Evolutionary conservation across 2,888 invertebrate species (phyloP), one percentile per base, ranked within the genome.

Genomic region (Platerodrilus igneus): DNA sequence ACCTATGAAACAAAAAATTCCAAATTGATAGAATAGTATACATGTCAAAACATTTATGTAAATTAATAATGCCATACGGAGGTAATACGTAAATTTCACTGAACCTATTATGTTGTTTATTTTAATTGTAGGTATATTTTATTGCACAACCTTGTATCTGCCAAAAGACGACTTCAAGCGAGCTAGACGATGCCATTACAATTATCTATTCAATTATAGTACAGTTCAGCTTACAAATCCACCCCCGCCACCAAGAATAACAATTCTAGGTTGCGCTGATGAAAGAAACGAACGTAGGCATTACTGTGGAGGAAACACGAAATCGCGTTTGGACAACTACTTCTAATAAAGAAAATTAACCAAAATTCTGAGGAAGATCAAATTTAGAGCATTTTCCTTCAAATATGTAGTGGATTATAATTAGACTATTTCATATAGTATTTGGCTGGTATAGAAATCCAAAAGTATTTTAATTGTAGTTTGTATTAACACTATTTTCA

Each of bases 271-370:
- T 16, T n/a, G n/a, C n/a, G 26, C 9, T 9, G 2, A 2, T 2
- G 21, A 40, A 15, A 20, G 28, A 14, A 38, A 33, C 14, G 34
- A 47, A 32, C 37, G 17, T 19, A 20, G 49, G 19, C 47, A 47
- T 38, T 50, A 26, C 21, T 41, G 47, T 16, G 9, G 18, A n/a
- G 20, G 25, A 27, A 40, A 15, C 6, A 32, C 44, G 3, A 15
- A 32, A 29, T 47, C 49, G 0, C 10, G 25, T 27, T 36, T 47
- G 13, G 47, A 42, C 19, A 33, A 41, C 2, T 46, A 29, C 21
- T 49, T 46, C 41, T 49, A 34, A 42, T 7, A 8, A 16, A 23
- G n/a, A n/a, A n/a, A n/a, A n/a, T n/a, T n/a, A n/a, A n/a, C n/a
- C n/a, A n/a, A n/a, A n/a, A n/a, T n/a, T n/a, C n/a, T n/a, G n/a